A percentile compares a stretch with the other conserved stretches of the same genome.
These are phyloP conservation scores for Cebidichthys violaceus DNA, from an alignment of 2,113 vertebrate species.

Conservation along the genomic window DNA sequence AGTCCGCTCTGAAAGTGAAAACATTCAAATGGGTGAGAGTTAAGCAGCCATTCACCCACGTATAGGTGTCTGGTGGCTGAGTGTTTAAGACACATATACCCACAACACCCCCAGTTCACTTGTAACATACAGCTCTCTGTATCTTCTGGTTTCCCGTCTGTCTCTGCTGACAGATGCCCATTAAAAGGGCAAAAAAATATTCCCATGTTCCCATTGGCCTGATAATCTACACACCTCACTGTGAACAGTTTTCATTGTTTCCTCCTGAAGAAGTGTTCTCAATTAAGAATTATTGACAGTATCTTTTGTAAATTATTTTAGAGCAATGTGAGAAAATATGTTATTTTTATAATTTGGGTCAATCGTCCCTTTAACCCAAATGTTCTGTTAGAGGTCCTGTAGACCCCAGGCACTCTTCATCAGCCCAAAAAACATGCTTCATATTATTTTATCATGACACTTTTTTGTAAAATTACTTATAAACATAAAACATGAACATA, in stretches of 20 bases:
- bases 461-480: not conserved
- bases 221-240: constrained; percentile 2
- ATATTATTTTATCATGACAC: not conserved
- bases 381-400: not conserved
- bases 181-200: not conserved
- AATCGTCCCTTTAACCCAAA: not conserved
- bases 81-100: not conserved
- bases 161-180: not conserved
- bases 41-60: constrained; percentile 15
- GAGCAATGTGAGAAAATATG: not conserved
- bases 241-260: not conserved
- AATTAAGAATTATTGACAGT: not conserved
- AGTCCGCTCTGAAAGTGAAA: constrained; percentile 38
- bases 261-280: not conserved
- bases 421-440: not conserved
- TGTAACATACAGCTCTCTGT: not conserved
- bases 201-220: not conserved
- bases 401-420: not conserved
- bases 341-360: constrained; percentile 5
- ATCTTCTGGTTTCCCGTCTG: not conserved
- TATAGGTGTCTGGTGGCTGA: not conserved
- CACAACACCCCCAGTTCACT: not conserved
- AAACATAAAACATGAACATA: not conserved
- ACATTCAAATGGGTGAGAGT: constrained; percentile 54
- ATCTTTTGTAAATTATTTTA: constrained; percentile 2